Base-by-base conservation (phyloP, 92 coral and sea anemone genomes). In the Epizoanthus stellaris region DNA sequence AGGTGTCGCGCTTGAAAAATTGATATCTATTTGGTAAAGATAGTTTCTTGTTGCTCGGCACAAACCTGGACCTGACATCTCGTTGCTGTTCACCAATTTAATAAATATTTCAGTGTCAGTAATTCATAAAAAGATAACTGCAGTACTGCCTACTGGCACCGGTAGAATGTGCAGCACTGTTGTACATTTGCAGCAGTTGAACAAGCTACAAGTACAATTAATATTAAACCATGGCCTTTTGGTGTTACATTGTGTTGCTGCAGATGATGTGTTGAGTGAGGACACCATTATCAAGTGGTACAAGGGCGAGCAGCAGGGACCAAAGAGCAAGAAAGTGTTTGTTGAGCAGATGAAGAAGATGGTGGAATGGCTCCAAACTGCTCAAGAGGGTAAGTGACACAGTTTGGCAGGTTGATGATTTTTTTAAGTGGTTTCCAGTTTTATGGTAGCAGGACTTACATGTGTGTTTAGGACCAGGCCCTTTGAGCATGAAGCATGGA, bases 341-440 rank as follows among this genome's bases (percentile, higher is more conserved):
- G 88, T 96, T 61, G 99, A 92, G 68, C 99, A 96, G 89, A 96
- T 96, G 99, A 89, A 91, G 83, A 92, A 94, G 75, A 96, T 96
- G 99, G 96, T 96, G 47, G 98, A 96, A 62, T 96, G 99, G 99
- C 92, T 96, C 13, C 98, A 96, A 62, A 92, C 80, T 76, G 99
- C 99, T 10, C 98, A 96, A 71, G 99, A 96, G 86, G 98, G 98
- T 94, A 38, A 73, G 52, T 19, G 56, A 42, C 36, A 63, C n/a
- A 53, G 6, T 23, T 9, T 25, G 12, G 17, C 14, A 12, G 36
- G 54, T 3, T 39, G 30, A 42, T 42, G 10, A 11, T 69, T 16
- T 23, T 15, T 69, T 30, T 68, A 9, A 0, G 16, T 5, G 30
- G 23, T 71, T 9, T 36, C 3, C 23, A 38, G 5, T 11, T 12